These are phyloP conservation scores for Coregonus suidteri DNA, from an alignment of 2,797 vertebrate species.

Conservation along the genomic window DNA sequence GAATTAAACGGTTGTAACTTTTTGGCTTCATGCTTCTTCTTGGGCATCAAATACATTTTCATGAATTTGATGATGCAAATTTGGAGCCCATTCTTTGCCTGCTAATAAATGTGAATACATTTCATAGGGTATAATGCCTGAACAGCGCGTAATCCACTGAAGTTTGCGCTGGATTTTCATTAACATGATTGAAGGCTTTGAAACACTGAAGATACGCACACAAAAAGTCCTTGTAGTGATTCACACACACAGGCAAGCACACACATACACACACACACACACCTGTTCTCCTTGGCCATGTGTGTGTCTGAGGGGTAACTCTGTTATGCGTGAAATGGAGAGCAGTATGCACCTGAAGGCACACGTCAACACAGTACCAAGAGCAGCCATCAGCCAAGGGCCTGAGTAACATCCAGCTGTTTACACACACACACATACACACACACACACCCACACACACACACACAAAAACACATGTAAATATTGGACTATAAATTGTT, in stretches of 20 bases:
- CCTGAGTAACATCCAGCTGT: constrained; percentile 53
- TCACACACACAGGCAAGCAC: constrained; percentile 25
- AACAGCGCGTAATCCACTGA: too few relatives aligned
- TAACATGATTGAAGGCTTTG: neutral
- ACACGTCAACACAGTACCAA: constrained; percentile 73
- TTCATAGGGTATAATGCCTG: too few relatives aligned
- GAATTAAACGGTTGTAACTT: too few relatives aligned
- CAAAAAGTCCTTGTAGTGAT: neutral
- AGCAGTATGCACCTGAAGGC: constrained; percentile 77
- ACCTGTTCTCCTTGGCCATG: neutral
- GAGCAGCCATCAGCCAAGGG: constrained; percentile 70
- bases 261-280: constrained; percentile 47
- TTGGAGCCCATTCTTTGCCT: too few relatives aligned
- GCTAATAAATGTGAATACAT: too few relatives aligned
- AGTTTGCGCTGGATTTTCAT: too few relatives aligned
- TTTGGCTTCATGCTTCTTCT: too few relatives aligned
- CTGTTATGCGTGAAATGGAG: constrained; percentile 74
- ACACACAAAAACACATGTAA: too few relatives aligned
- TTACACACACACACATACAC: constrained; percentile 36
- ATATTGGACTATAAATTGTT: too few relatives aligned
- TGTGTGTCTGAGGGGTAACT: constrained; percentile 49
- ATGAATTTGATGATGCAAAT: too few relatives aligned
- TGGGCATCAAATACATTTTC: too few relatives aligned
- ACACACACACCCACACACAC: too few relatives aligned
- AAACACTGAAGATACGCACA: neutral